Evolutionary conservation across 2,113 vertebrate genomes (phyloP), one percentile per base, ranked within the genome.

Genomic region (Triplophysa siluroides): DNA sequence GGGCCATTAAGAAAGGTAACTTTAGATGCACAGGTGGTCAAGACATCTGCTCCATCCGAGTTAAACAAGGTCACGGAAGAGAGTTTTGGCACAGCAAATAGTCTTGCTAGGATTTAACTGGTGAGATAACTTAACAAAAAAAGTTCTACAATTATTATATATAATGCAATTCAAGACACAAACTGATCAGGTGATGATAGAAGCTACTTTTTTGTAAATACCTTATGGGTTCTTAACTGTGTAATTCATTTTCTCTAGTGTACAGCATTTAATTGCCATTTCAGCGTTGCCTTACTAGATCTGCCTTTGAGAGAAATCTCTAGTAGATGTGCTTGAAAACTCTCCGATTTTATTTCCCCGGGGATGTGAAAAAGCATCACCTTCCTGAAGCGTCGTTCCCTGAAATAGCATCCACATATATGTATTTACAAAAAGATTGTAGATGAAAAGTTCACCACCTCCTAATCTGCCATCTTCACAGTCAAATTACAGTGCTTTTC

Each of bases 371-470:
- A 8, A 21, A 58, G 18, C n/a, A 21, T 21, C 76, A 81, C 71
- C 77, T 81, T 74, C 84, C 54, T 82, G 89, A 83, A 83, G 85
- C 87, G 77, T 74, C 78, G 82, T 81, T 72, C 80, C 78, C 26
- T 50, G 83, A 85, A 83, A 88, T 84, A 75, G 78, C 72, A n/a
- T 85, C 76, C 81, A 86, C 85, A 86, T 87, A 86, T 69, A 73
- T 75, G 80, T 75, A 70, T 76, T 81, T 81, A 41, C 79, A 83
- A 86, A 78, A 66, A 84, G 78, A 78, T 45, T 87, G 73, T 72
- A 83, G 78, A 65, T 71, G 45, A 84, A 80, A 71, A 63, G 26
- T 63, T 64, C 83, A 81, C 77, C 82, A 87, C 76, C 69, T 54
- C 62, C 50, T 76, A 12, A 13, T 26, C 47, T 76, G 62, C 83